Evolutionary conservation across 92 coral and sea anemone genomes (phyloP).

Genomic region (Bergia sp.): DNA sequence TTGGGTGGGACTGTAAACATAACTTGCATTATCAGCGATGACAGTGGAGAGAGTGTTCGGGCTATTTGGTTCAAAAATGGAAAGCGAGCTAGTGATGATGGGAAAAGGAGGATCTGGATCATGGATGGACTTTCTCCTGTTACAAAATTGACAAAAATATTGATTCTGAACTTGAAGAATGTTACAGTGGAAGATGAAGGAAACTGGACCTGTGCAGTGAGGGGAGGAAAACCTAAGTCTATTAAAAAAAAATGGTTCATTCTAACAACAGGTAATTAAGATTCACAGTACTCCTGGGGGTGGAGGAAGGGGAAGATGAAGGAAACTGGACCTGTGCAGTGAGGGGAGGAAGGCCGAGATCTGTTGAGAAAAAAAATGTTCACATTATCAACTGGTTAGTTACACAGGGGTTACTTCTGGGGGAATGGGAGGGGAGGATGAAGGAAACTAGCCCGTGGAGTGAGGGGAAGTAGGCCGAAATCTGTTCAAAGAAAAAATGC

Average conservation of each 20-base stretch:
- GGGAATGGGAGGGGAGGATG: too few relatives aligned
- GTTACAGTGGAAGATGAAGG: neutral
- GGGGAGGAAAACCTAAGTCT: neutral
- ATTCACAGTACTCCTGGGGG: too few relatives aligned
- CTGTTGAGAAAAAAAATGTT: too few relatives aligned
- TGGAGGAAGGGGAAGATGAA: too few relatives aligned
- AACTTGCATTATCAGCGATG: neutral
- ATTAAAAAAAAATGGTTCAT: neutral
- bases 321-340: too few relatives aligned
- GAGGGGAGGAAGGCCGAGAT: neutral
- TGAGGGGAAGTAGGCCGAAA: too few relatives aligned
- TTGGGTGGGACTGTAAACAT: neutral
- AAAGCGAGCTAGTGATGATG: neutral
- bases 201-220: neutral
- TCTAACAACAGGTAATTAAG: neutral
- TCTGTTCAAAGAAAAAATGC: too few relatives aligned
- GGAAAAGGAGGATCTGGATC: neutral
- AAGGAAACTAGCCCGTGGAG: too few relatives aligned
- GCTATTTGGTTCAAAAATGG: neutral
- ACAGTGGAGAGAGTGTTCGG: neutral
- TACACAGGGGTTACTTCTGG: too few relatives aligned
- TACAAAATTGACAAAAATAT: neutral
- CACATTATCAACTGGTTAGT: too few relatives aligned
- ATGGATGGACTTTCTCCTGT: neutral
- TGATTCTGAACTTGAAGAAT: neutral